These are phyloP conservation scores for Pardosa pseudoannulata DNA, from an alignment of 2,888 invertebrate species.

Conservation along the genomic window DNA sequence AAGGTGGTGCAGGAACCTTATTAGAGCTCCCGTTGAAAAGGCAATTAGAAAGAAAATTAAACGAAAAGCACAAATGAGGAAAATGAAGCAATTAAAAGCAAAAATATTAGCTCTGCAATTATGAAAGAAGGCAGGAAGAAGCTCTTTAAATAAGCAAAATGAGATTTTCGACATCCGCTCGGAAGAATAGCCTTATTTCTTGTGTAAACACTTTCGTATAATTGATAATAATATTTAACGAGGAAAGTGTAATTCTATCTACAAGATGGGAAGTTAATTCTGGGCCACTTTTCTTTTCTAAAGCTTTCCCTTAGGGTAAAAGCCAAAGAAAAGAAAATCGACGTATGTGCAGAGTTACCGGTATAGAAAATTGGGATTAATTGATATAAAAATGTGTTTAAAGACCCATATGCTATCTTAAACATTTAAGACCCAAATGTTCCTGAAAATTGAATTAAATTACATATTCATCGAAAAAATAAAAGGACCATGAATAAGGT, in stretches of 20 bases:
- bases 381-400: no score
- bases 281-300: no score
- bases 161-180: not conserved
- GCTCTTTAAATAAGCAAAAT: not conserved
- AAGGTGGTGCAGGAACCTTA: not conserved
- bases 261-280: no score
- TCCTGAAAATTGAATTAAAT: no score
- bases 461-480: no score
- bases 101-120: not conserved
- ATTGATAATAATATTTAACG: constrained; percentile 4
- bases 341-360: no score
- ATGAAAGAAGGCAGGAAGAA: not conserved
- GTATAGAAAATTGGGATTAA: no score
- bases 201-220: not conserved
- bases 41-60: not conserved
- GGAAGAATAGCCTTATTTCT: not conserved
- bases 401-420: no score
- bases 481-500: no score
- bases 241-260: not conserved
- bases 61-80: not conserved
- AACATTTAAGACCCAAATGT: no score
- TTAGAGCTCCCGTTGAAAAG: not conserved
- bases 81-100: not conserved
- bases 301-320: no score
- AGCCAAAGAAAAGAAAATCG: no score